Evolutionary conservation across 1,140 invertebrate genomes (phyloP).

Genomic region (Drosophila lacteicornis): DNA sequence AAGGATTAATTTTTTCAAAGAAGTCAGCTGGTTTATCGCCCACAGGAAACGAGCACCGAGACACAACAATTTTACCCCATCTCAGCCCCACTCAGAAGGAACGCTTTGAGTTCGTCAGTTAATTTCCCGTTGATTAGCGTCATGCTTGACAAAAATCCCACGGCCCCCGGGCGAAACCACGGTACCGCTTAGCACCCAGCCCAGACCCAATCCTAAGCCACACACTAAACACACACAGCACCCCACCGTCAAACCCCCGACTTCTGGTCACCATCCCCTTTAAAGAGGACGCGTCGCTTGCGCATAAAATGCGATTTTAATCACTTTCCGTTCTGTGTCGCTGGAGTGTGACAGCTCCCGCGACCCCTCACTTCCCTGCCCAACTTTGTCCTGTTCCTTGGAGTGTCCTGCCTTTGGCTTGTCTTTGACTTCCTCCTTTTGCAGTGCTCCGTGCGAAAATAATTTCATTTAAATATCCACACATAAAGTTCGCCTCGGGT

Average conservation of each 20-base stretch:
- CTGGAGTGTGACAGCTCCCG: conserved; percentile 43
- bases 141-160: conserved; percentile 20
- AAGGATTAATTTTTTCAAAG: neutral
- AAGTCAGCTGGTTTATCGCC: too few species aligned
- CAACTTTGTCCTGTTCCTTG: conserved; percentile 13
- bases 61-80: neutral
- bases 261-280: conserved; percentile 19
- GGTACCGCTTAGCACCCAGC: conserved; percentile 27
- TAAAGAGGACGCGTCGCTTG: conserved; percentile 43
- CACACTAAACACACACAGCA: conserved; percentile 55
- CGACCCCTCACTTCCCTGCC: conserved; percentile 6
- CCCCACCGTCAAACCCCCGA: conserved; percentile 16
- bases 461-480: conserved; percentile 78
- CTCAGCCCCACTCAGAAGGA: neutral
- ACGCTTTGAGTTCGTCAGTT: conserved; percentile 16
- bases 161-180: conserved; percentile 7
- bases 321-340: conserved; percentile 77
- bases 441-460: conserved; percentile 51
- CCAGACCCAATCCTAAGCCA: neutral
- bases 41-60: neutral
- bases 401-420: conserved; percentile 24
- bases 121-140: conserved; percentile 71
- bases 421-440: conserved; percentile 24
- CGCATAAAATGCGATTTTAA: conserved; percentile 82
- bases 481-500: conserved; percentile 59